Evolutionary conservation across 2,888 invertebrate genomes (phyloP).

Genomic region (Acanthosepion esculentum): DNA sequence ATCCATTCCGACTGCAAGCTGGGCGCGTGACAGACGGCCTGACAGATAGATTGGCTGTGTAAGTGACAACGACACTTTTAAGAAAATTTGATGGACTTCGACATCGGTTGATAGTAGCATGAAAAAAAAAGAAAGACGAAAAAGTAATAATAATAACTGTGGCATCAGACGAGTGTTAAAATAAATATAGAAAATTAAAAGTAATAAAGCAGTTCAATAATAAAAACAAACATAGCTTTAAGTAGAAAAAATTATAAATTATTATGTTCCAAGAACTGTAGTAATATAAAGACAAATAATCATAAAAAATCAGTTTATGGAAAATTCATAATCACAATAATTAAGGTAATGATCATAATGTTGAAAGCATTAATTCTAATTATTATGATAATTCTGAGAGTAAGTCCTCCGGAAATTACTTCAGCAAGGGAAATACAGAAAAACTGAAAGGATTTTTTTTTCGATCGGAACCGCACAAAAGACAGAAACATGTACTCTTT

Average conservation of each 20-base stretch:
- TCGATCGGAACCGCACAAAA: not conserved
- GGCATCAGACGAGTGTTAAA: not conserved
- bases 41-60: slow-evolving; percentile 9
- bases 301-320: not conserved
- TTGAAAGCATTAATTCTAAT: not conserved
- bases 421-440: not conserved
- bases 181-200: too few relatives aligned
- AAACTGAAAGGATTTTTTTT: not conserved
- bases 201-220: too few relatives aligned
- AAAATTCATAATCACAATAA: not conserved
- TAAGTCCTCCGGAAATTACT: not conserved
- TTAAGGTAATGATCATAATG: not conserved
- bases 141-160: not conserved
- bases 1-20: not conserved
- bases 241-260: not conserved
- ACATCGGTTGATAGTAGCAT: not conserved
- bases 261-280: not conserved
- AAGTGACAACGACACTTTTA: slow-evolving; percentile 33
- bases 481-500: too few relatives aligned
- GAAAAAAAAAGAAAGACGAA: not conserved
- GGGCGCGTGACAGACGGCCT: not conserved
- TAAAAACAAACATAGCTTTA: not conserved
- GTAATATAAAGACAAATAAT: not conserved
- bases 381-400: not conserved
- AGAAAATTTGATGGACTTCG: slow-evolving; percentile 33